Base-by-base conservation (phyloP, 2,113 vertebrate species). In the Leucosticte australis region DNA sequence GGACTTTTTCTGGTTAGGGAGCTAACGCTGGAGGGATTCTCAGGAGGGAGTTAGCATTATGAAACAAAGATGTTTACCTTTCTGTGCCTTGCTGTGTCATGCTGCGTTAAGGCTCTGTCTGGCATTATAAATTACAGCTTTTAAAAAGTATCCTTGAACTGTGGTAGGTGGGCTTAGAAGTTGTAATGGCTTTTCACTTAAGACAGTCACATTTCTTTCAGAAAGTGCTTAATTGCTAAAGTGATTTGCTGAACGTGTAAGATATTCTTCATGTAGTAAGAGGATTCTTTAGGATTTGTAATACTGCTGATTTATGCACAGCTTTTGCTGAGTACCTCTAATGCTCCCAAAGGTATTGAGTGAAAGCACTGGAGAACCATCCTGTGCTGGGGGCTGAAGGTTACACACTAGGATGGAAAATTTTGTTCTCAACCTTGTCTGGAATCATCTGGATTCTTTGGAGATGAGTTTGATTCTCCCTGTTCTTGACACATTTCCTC, bases 21-120 rank as follows among this genome's bases (percentile, higher is more conserved):
- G 22, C 22, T 13, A 18, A 39, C 70, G 31, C 71, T 11, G 22
- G 39, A 74, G 47, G 53, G 33, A 4, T 89, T 91, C 74, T 85
- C 4, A 0, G 64, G 71, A 64, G 71, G n/a, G 71, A 17, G 50
- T 60, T 76, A 60, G 57, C 35, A 60, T 78, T 92, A 81, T 74
- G 83, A 90, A 96, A 89, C 89, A 82, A 90, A 93, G 91, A 81
- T 90, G 76, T 95, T 97, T 95, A 96, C 96, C 65, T 94, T 87
- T 21, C 59, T 87, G 59, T 90, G 65, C 87, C 73, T 90, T 96
- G 97, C 96, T 97, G 92, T 94, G 96, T 97, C 97, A 97, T 96
- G 95, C 96, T 97, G 95, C 74, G 1, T 95, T 70, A 23, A n/a
- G 63, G 79, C 65, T 96, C 60, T 42, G 30, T 24, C 47, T 77